Evolutionary conservation across 1,140 invertebrate species (phyloP).

Genomic region (Tribolium madens): DNA sequence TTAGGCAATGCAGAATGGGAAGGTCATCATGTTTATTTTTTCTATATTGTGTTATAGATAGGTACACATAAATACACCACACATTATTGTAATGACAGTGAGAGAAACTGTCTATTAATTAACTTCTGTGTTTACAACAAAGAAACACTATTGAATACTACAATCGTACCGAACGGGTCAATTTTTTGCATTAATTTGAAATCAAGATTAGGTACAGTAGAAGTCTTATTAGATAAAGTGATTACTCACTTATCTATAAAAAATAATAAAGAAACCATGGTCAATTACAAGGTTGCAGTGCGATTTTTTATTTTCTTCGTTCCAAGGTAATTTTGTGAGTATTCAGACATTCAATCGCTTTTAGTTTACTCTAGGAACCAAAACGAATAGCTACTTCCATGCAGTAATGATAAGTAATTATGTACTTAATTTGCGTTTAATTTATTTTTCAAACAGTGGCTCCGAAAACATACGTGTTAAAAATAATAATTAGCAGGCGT

Average conservation of each 20-base stretch:
- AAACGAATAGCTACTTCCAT: conserved; percentile 26
- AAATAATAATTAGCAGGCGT: neutral
- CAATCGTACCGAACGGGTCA: no score
- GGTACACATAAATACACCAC: conserved; percentile 3
- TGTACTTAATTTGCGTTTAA: neutral
- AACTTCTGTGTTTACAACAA: no score
- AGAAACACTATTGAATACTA: no score
- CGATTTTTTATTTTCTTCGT: neutral
- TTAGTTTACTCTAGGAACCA: conserved; percentile 6
- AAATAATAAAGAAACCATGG: conserved; percentile 38
- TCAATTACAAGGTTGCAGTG: conserved; percentile 30
- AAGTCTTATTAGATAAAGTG: neutral
- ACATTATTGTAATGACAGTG: neutral
- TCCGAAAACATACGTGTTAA: no score
- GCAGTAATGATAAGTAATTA: conserved; percentile 15
- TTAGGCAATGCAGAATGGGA: conserved; percentile 38
- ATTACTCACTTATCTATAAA: conserved; percentile 36
- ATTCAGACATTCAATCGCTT: conserved; percentile 21
- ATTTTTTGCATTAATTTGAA: no score
- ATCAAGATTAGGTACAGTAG: no score
- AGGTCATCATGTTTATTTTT: conserved; percentile 42
- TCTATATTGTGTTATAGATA: neutral
- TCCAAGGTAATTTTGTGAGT: conserved; percentile 27
- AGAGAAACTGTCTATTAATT: neutral
- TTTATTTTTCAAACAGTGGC: neutral